Base-by-base conservation (phyloP, 2,888 invertebrate species). In the Sussaba pulchella region DNA sequence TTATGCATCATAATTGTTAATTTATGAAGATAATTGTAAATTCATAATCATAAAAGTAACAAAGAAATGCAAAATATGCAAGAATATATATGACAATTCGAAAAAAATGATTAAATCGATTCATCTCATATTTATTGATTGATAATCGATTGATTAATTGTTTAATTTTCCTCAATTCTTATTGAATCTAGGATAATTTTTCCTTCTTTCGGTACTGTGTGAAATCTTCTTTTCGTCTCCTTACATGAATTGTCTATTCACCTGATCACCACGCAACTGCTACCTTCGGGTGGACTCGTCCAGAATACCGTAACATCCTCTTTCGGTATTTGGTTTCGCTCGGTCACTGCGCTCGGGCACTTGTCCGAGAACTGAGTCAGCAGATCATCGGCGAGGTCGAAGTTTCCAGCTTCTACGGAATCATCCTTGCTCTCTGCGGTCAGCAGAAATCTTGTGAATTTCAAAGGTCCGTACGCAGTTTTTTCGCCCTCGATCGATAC, bases 191-290 rank as follows among this genome's bases (percentile, higher is more conserved):
- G n/a, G n/a, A n/a, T n/a, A n/a, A n/a, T n/a, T n/a, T n/a, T n/a
- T n/a, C n/a, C n/a, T n/a, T n/a, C n/a, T n/a, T 31, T 31, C 31
- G 6, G 6, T 5, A 31, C 31, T 31, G 31, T 5, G 31, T 31
- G 2, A 4, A 36, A 43, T 70, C 47, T 39, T 67, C 9, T 8
- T 52, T 39, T 12, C 9, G 19, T 10, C 19, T 45, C 10, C 9
- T 36, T 8, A 12, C 0, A 47, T 14, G 41, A 47, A 67, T 57
- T 41, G 61, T 81, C 41, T 61, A 64, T 82, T 90, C 92, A 97
- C 95, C 96, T 97, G 89, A 99, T 95, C 31, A 96, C 94, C 43
- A 98, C 95, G 91, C 98, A 99, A 82, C 98, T 98, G 0, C 96
- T 96, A 2, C 97, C 97, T 8, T 95, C 93, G 12, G 95, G 94